Base-by-base conservation (phyloP, 2,888 invertebrate genomes). In the Diarsia rubi region DNA sequence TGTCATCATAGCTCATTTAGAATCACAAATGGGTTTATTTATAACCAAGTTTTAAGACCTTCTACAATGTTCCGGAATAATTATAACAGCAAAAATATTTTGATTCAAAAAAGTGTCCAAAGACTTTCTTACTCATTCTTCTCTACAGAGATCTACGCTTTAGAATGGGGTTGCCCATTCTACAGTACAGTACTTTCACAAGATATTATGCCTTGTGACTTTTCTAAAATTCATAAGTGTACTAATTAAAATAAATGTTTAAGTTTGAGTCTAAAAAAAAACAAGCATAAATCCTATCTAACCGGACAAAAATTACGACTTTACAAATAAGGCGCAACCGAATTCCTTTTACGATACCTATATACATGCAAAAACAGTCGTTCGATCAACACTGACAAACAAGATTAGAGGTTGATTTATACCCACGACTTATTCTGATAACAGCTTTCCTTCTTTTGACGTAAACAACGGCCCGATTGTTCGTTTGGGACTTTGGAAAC, bases 341-440 rank as follows among this genome's bases (percentile, higher is more conserved):
- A 64, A 52, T 72, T 73, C 42, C 49, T 83, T 75, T 72, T 63
- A 78, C 73, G 47, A 75, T 78, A 72, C 63, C 63, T 79, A 89
- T 75, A 76, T 79, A 80, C 70, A 86, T 83, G 88, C 86, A 90
- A 90, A 92, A 91, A 91, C 91, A 91, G 88, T 88, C 90, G 90
- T 90, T 92, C 89, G 89, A 90, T 90, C 90, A 89, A 88, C 89
- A 85, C 90, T 89, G 89, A 92, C 92, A 93, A 93, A 93, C 92
- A 93, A 93, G 92, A 93, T 93, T 93, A 92, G 87, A 84, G 86
- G 87, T 88, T 92, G 93, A 93, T 93, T 93, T 93, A 93, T 94
- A 91, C 90, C 90, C 86, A 88, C 87, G 91, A 92, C 92, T 91
- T 92, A 91, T 92, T 89, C 91, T 91, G 93, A 93, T 93, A 94